These are phyloP conservation scores for Chamaea fasciata DNA, from an alignment of 2,113 vertebrate genomes.

Conservation along the genomic window DNA sequence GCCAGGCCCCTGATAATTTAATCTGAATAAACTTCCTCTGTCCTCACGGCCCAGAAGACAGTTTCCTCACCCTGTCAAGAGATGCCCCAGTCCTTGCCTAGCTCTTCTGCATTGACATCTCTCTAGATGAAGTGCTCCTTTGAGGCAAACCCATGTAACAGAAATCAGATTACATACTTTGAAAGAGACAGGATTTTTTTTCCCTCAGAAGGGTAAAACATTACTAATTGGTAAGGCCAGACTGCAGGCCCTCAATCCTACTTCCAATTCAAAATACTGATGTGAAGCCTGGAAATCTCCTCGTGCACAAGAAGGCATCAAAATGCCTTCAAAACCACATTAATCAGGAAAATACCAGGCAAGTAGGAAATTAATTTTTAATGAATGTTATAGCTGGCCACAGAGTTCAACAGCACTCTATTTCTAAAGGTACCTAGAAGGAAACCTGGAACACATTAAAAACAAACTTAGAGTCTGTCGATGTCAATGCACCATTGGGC, in stretches of 20 bases:
- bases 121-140: background rate
- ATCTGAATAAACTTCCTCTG: background rate
- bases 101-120: accelerated
- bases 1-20: background rate
- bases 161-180: background rate
- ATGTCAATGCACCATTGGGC: background rate
- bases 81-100: background rate
- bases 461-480: background rate
- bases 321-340: conserved; percentile 9
- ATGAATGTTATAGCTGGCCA: background rate
- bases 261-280: background rate
- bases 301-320: background rate
- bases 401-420: background rate
- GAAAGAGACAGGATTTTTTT: background rate
- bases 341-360: conserved; percentile 7
- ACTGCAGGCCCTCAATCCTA: background rate
- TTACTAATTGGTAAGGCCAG: background rate
- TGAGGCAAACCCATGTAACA: background rate
- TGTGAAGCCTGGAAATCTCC: background rate
- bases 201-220: background rate
- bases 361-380: conserved; percentile 31
- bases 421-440: background rate
- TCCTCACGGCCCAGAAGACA: accelerated
- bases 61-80: background rate
- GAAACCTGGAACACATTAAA: background rate